Conservation (phyloP, 2,797 vertebrate species). For the Pygocentrus nattereri region DNA sequence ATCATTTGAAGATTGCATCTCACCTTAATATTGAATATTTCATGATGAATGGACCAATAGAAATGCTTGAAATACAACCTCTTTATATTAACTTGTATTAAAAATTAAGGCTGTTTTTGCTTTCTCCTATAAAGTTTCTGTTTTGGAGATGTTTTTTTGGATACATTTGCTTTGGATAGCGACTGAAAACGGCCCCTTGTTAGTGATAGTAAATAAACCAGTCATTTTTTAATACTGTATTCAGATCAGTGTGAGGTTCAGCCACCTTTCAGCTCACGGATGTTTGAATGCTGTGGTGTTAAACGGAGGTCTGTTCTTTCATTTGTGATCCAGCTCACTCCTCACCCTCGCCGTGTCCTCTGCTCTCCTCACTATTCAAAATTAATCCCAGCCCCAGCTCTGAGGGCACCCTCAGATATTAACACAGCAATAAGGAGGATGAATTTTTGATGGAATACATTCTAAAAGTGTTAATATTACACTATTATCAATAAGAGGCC, state of each 20-base stretch:
- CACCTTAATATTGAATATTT: no score
- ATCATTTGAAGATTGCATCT: no score
- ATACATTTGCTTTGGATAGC: no score
- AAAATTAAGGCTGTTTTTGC: no score
- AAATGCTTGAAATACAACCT: no score
- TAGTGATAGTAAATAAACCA: not conserved
- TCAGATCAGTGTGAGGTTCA: constrained; percentile 1
- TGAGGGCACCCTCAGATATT: constrained; percentile 74
- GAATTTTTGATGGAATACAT: constrained; percentile 81
- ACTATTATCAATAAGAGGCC: constrained; percentile 70
- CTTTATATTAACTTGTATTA: no score
- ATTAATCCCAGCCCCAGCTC: constrained; percentile 75
- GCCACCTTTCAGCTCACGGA: not conserved
- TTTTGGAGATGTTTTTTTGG: no score
- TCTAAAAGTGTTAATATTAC: constrained; percentile 74
- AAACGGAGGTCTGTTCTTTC: constrained; percentile 54
- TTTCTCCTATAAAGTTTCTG: no score
- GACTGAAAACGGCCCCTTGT: not conserved
- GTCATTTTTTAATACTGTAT: constrained; percentile 17
- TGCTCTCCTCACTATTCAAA: constrained; percentile 72
- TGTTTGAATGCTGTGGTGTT: constrained; percentile 47
- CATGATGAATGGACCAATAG: no score
- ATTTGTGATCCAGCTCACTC: constrained; percentile 48
- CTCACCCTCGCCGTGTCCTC: constrained; percentile 55
- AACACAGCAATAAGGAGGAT: constrained; percentile 80